Evolutionary conservation across 2,113 vertebrate species (phyloP), one percentile per base, ranked within the genome.

Genomic region (Plotosus lineatus): DNA sequence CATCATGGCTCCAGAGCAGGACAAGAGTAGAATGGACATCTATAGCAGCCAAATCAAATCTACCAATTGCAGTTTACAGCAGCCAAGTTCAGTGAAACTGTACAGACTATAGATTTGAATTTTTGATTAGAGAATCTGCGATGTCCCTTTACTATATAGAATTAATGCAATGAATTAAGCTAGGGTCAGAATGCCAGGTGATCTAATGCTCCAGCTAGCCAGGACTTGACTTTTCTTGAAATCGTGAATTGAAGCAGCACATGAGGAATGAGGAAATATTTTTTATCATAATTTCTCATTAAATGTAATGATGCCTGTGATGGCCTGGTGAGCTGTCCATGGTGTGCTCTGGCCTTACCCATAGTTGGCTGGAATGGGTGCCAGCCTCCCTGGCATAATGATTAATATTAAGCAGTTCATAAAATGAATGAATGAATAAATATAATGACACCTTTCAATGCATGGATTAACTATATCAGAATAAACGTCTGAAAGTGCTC

Each of bases 1-100:
- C 33, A 55, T 46, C 33, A 65, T 53, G 50, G 78, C 66, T 73
- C 65, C 56, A 65, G 63, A 77, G 46, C 31, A 14, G 55, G 66
- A 61, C 77, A 66, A 53, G 65, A 56, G 44, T 44, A 84, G 61
- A 31, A 80, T 28, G 51, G 81, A 77, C 55, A 60, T 77, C 73
- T 84, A 58, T 33, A 80, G 51, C 56, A 31, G 42, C 38, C 46
- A 44, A 65, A 42, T 55, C 33, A 79, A 58, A 46, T 58, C 51
- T 72, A 26, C 38, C 26, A 12, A 72, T 17, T 11, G 28, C 28
- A 15, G 40, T 28, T 69, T 69, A 42, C 8, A 69, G 66, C 23
- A 68, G 38, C 23, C 42, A 19, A 38, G 36, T 60, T 31, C 61
- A 44, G 6, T 1, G 1, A 71, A 71, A 71, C 15, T 8, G 28